Evolutionary conservation across 2,113 vertebrate species (phyloP), one percentile per base, ranked within the genome.

Genomic region (Cyanoderma ruficeps): DNA sequence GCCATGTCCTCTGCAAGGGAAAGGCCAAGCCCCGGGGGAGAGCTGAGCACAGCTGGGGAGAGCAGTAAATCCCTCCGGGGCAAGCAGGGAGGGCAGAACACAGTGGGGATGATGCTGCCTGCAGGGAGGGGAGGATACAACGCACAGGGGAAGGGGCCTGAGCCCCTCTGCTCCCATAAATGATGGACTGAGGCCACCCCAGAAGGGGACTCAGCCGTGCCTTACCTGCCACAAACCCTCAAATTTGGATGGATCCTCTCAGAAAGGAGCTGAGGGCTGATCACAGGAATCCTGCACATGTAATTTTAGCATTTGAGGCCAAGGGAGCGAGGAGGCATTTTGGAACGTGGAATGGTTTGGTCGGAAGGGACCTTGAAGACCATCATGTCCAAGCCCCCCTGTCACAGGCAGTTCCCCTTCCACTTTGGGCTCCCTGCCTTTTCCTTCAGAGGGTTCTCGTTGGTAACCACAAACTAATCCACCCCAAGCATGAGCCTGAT

Each of bases 401-500:
- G 9, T 18, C 30, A 47, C 39, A 39, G 33, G n/a, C 69, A 55
- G 24, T 4, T 47, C 71, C 31, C 12, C n/a, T 39, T 33, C 71
- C 42, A 39, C 80, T 84, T 15, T 7, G 74, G 91, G 80, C 83
- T 89, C 30, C 1, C 57, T 77, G 64, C 59, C 85, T 80, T 70
- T 46, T 60, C 72, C 86, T 81, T 78, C 69, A 53, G n/a, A 67
- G 71, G 57, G 52, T 47, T 92, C 78, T 87, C 4, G 2, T 2
- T 46, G 47, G 64, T 14, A 94, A 92, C 86, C 94, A 89, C 91
- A 92, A 89, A 52, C 44, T 92, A 90, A 96, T 89, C 93, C 80
- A 92, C 37, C 33, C 85, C 2, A 0, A 92, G 89, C 86, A 63
- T 3, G 44, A 94, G 80, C n/a, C 68, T 60, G 68, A 97, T 81